Evolutionary conservation across 1,140 invertebrate genomes (phyloP).

Genomic region (Danaus plexippus): DNA sequence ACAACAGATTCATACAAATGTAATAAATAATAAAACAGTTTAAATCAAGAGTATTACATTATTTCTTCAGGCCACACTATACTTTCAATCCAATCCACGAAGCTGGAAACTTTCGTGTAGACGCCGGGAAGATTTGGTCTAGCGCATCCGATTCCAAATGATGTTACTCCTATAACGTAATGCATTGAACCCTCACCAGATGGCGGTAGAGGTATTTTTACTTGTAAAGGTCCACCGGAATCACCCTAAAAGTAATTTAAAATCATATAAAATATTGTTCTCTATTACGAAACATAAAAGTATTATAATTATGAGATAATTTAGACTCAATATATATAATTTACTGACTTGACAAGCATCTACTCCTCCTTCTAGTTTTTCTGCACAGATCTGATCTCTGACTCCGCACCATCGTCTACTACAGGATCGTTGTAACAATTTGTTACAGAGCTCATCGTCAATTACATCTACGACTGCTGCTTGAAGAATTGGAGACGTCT

Average conservation of each 20-base stretch:
- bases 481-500: constrained; percentile 28
- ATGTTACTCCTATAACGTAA: constrained; percentile 75
- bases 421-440: constrained; percentile 2
- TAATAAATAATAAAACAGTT: no score
- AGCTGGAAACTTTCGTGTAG: constrained; percentile 81
- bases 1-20: no score
- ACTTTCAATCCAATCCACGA: constrained; percentile 75
- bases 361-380: constrained; percentile 9
- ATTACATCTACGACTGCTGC: constrained; percentile 30
- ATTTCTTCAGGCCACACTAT: constrained; percentile 34
- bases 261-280: no score
- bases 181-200: constrained; percentile 12
- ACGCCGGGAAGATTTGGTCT: constrained; percentile 81
- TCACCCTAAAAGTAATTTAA: constrained; percentile 73
- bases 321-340: neutral
- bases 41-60: neutral
- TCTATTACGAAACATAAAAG: neutral
- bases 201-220: constrained; percentile 9
- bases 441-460: constrained; percentile 23
- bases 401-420: constrained; percentile 13
- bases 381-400: constrained; percentile 6
- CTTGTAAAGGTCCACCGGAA: constrained; percentile 76
- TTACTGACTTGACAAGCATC: constrained; percentile 29
- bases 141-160: constrained; percentile 81
- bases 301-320: neutral